A percentile compares a stretch with the other conserved stretches of the same genome.
Evolutionary conservation across 2,113 vertebrate species (phyloP).

Genomic region (Phocoena sinus): DNA sequence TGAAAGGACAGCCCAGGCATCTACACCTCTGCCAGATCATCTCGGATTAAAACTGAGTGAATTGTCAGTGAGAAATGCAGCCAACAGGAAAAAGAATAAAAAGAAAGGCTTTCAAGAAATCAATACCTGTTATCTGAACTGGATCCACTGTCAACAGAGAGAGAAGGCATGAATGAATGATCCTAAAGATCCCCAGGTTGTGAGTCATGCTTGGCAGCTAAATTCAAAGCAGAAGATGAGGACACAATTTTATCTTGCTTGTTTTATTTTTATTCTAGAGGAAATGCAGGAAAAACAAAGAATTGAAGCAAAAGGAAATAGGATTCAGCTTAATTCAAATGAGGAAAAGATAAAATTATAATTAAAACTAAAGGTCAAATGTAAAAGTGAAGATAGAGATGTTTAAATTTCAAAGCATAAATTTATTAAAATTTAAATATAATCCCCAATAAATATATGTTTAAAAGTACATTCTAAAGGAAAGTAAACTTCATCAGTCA

Average conservation of each 20-base stretch:
- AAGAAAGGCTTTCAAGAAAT: slow-evolving; percentile 65
- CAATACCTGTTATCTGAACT: slow-evolving; percentile 66
- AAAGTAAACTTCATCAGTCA: neutral
- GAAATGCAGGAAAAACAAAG: neutral
- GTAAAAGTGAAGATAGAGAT: neutral
- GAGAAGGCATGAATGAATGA: slow-evolving; percentile 47
- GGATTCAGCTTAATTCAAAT: neutral
- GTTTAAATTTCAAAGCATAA: neutral
- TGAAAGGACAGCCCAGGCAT: neutral
- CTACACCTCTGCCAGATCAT: neutral
- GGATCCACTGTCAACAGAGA: slow-evolving; percentile 13
- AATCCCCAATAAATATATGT: neutral
- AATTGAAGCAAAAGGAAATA: neutral
- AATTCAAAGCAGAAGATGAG: slow-evolving; percentile 25
- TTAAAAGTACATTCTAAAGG: neutral
- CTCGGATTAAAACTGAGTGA: neutral
- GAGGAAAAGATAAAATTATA: neutral
- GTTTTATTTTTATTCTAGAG: neutral
- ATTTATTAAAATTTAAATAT: neutral
- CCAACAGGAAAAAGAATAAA: slow-evolving; percentile 44
- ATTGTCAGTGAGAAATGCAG: slow-evolving; percentile 40
- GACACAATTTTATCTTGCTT: neutral
- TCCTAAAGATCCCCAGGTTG: neutral
- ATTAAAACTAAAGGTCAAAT: neutral
- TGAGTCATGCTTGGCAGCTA: slow-evolving; percentile 38